A percentile compares a stretch with the other conserved stretches of the same genome.
phyloP scores from a whole-genome alignment of 2,888 invertebrate species.

The Rotaria sp. region DNA sequence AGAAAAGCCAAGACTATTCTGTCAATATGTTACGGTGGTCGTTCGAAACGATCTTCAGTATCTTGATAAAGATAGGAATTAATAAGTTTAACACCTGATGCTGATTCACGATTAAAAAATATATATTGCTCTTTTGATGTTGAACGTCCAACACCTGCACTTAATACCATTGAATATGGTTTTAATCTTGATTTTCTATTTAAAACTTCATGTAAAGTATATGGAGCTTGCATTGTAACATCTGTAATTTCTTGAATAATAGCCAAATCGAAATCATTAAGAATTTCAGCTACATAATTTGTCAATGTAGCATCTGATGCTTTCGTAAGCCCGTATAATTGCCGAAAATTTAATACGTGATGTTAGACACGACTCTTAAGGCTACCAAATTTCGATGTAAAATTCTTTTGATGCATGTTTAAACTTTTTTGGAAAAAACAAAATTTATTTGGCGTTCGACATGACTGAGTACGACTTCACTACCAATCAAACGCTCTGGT shows the following conservation, averaged over 20 bases:
- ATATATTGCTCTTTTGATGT: neutral
- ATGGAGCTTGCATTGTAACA: neutral
- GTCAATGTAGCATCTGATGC: neutral
- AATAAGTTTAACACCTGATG: neutral
- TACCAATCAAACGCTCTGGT: no score
- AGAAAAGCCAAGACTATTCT: no score
- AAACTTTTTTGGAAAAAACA: no score
- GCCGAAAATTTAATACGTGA: no score
- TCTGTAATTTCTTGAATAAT: neutral
- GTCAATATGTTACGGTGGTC: no score
- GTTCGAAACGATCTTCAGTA: neutral
- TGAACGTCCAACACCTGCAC: neutral
- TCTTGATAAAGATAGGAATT: neutral
- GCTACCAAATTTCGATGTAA: no score
- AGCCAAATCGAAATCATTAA: neutral
- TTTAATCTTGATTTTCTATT: neutral
- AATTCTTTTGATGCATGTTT: no score
- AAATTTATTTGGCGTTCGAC: no score
- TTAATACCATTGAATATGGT: neutral
- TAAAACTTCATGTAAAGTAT: neutral
- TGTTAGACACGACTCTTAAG: no score
- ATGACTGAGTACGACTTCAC: no score
- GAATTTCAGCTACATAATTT: neutral
- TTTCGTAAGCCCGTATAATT: neutral
- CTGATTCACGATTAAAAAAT: slow-evolving; percentile 24